phyloP scores from a whole-genome alignment of 2,888 invertebrate species.

The Metallyticus violacea region DNA sequence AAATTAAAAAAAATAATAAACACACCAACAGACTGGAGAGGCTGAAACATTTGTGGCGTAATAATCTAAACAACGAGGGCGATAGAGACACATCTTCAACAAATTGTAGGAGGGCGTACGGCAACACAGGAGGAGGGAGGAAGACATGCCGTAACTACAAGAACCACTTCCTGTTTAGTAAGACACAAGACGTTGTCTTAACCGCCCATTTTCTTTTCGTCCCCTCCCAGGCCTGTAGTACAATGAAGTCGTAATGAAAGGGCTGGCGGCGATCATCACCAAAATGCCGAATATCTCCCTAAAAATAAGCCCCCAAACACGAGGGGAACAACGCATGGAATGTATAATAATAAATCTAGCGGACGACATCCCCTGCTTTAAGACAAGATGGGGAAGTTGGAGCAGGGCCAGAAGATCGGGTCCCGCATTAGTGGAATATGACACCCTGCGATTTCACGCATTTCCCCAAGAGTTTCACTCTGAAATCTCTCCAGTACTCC shows the following conservation, averaged over 20 bases:
- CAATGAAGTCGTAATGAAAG: neutral
- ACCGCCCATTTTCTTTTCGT: neutral
- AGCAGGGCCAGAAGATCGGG: neutral
- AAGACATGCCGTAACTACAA: neutral
- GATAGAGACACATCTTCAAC: too few relatives aligned
- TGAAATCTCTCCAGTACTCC: too few relatives aligned
- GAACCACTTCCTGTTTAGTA: neutral
- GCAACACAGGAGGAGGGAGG: neutral
- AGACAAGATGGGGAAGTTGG: neutral
- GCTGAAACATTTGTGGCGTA: too few relatives aligned
- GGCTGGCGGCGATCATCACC: neutral
- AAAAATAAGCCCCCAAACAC: neutral
- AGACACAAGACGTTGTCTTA: neutral
- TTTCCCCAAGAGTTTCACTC: too few relatives aligned
- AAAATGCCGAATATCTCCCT: neutral
- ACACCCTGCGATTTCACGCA: too few relatives aligned
- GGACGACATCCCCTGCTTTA: neutral
- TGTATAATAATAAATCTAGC: neutral
- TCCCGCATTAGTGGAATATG: neutral
- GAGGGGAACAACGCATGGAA: neutral
- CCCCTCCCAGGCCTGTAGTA: neutral
- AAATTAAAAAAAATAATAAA: too few relatives aligned
- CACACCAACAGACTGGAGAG: too few relatives aligned
- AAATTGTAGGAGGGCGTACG: neutral
- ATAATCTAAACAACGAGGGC: too few relatives aligned